These are phyloP conservation scores for Grantiella picta DNA, from an alignment of 2,113 vertebrate genomes.

Conservation along the genomic window DNA sequence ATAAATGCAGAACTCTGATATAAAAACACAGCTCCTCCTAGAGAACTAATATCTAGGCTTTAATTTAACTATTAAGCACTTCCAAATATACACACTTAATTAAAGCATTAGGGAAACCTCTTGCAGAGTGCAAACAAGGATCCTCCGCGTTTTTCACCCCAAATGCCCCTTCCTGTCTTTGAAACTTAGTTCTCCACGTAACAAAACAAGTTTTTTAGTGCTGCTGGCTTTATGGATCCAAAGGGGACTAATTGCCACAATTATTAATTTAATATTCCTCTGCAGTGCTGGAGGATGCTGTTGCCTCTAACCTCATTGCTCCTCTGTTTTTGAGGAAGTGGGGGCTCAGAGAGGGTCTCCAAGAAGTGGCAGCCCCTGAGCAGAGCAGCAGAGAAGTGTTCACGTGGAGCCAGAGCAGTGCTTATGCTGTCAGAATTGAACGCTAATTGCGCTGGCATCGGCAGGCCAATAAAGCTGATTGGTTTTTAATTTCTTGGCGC, in stretches of 20 bases:
- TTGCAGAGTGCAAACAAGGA: neutral
- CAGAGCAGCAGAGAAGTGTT: neutral
- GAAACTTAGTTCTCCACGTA: neutral
- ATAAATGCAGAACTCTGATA: neutral
- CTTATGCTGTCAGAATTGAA: neutral
- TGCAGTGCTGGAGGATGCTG: neutral
- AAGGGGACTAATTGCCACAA: neutral
- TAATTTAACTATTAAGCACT: constrained; percentile 9
- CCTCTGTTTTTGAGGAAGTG: neutral
- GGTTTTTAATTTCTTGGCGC: constrained; percentile 38
- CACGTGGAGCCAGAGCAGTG: neutral
- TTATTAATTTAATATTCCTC: neutral
- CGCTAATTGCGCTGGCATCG: neutral
- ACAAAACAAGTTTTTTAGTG: neutral
- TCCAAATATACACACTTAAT: neutral
- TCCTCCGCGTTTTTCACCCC: neutral
- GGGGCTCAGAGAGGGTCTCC: neutral
- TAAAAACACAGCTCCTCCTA: constrained; percentile 27
- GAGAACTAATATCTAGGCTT: constrained; percentile 18
- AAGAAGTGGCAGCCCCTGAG: neutral
- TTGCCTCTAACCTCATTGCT: neutral
- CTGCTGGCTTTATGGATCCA: neutral
- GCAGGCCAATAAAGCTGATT: constrained; percentile 38
- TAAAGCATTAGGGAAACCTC: neutral
- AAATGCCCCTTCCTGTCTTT: neutral